Evolutionary conservation across 1,140 invertebrate genomes (phyloP), one percentile per base, ranked within the genome.

Genomic region (Aethina tumida): DNA sequence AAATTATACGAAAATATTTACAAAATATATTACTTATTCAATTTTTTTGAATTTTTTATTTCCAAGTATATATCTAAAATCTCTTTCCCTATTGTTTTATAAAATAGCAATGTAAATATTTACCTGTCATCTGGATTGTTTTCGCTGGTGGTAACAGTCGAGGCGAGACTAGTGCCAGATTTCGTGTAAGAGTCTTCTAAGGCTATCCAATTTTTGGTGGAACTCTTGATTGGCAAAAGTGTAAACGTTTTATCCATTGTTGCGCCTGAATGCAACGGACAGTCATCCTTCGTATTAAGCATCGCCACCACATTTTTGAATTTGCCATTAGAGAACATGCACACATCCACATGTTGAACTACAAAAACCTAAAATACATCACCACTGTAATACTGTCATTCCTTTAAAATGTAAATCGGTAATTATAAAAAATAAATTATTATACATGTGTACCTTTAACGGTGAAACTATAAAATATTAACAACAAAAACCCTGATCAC

Each of bases 321-420:
- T 65, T 96, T 96, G 0, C 95, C 95, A 50, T 95, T 97, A 35
- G 91, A 95, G 66, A 98, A 99, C 77, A 99, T 93, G 64, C 94
- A 97, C 1, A 99, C 96, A 58, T 98, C 95, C 3, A 97, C 94
- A 64, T 95, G 87, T 67, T 99, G 95, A 3, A 95, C 81, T 25
- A 96, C 81, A 44, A 86, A 73, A 9, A 84, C 74, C 87, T 89
- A 61, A 1, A 41, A 45, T 10, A 28, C 24, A 13, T 13, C n/a
- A 10, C 5, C 24, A 13, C 24, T 13, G 14, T 26, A 26, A n/a
- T n/a, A n/a, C n/a, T n/a, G n/a, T n/a, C n/a, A n/a, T n/a, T n/a
- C n/a, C n/a, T n/a, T n/a, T n/a, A n/a, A n/a, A n/a, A n/a, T n/a
- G n/a, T n/a, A n/a, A n/a, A n/a, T n/a, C n/a, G n/a, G n/a, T n/a